These are phyloP conservation scores for Enteromius paludinosus DNA, from an alignment of 2,797 vertebrate genomes.

Conservation along the genomic window DNA sequence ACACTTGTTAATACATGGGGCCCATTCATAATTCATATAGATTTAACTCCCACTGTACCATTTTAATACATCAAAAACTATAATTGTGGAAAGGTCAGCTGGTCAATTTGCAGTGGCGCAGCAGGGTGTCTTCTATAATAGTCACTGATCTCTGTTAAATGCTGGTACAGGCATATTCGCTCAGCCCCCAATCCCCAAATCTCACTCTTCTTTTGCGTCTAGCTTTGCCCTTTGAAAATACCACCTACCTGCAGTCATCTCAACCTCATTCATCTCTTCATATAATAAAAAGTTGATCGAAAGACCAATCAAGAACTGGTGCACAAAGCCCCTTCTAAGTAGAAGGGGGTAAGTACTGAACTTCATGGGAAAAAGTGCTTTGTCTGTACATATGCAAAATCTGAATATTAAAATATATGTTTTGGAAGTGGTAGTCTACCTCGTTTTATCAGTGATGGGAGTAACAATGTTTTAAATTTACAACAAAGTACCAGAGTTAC, in stretches of 20 bases:
- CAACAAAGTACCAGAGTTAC: background rate
- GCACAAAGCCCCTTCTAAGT: slow-evolving; percentile 55
- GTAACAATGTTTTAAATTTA: background rate
- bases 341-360: slow-evolving; percentile 41
- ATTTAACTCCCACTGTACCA: slow-evolving; percentile 60
- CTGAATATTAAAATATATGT: slow-evolving; percentile 47
- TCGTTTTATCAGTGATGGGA: background rate
- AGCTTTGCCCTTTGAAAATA: slow-evolving; percentile 63
- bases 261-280: slow-evolving; percentile 68
- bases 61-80: slow-evolving; percentile 67
- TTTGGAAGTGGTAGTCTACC: too few relatives aligned
- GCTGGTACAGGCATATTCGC: slow-evolving; percentile 62
- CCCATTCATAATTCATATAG: slow-evolving; percentile 63
- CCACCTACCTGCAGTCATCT: slow-evolving; percentile 61
- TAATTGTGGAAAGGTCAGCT: slow-evolving; percentile 70
- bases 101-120: slow-evolving; percentile 64
- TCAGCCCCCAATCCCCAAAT: slow-evolving; percentile 62
- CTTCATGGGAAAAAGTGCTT: slow-evolving; percentile 54
- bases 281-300: slow-evolving; percentile 70
- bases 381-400: background rate
- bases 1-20: slow-evolving; percentile 51
- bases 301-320: slow-evolving; percentile 74
- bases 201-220: slow-evolving; percentile 45
- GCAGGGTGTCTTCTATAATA: slow-evolving; percentile 63
- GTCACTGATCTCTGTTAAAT: slow-evolving; percentile 63